Conservation (phyloP, 2,888 invertebrate species). For the Helicoverpa assulta region DNA sequence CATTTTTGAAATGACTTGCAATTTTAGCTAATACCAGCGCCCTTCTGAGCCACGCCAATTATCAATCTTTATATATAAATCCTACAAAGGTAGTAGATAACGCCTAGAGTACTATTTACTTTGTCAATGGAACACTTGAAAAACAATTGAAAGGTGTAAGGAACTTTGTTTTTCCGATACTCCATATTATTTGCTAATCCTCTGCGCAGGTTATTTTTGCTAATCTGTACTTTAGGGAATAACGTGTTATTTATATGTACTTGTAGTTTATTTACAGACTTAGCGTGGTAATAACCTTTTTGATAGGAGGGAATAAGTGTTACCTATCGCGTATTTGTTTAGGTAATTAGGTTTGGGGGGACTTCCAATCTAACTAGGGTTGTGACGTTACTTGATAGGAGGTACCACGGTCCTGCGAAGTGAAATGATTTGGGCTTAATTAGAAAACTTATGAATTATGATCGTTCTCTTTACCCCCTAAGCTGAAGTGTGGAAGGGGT, state of each 20-base stretch:
- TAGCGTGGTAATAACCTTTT: neutral
- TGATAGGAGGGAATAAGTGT: neutral
- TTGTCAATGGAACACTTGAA: constrained; percentile 30
- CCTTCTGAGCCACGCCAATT: constrained; percentile 19
- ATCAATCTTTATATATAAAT: constrained; percentile 54
- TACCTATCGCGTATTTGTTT: neutral
- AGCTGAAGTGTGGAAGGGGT: too few species aligned
- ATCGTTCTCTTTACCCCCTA: too few species aligned
- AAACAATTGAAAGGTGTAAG: constrained; percentile 54
- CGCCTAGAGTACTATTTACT: constrained; percentile 10
- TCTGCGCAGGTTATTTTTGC: constrained; percentile 21
- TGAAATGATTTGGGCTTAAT: too few species aligned
- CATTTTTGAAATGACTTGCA: constrained; percentile 44
- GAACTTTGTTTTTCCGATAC: constrained; percentile 56
- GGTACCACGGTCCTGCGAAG: too few species aligned
- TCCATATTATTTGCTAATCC: constrained; percentile 19
- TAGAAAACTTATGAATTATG: too few species aligned
- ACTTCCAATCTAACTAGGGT: too few species aligned
- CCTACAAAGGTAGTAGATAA: constrained; percentile 20
- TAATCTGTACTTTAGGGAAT: constrained; percentile 11
- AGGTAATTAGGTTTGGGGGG: too few species aligned
- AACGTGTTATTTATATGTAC: constrained; percentile 1
- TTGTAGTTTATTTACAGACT: neutral
- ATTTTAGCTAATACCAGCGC: constrained; percentile 15
- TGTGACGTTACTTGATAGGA: too few species aligned